These are phyloP conservation scores for Barbus barbus DNA, from an alignment of 2,113 vertebrate genomes.

Conservation along the genomic window DNA sequence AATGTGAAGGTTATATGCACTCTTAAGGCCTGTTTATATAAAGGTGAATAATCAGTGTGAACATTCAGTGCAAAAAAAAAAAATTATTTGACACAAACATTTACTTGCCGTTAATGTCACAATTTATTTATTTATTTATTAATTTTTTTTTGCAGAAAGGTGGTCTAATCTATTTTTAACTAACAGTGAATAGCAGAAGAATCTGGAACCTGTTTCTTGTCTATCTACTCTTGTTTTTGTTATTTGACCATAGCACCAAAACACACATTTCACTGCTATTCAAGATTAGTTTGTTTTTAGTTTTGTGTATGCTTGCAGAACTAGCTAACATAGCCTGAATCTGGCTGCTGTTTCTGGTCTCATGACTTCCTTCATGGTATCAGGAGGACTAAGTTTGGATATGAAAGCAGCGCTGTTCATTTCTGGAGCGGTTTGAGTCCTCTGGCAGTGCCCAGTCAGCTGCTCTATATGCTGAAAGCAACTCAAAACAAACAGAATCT, in stretches of 20 bases:
- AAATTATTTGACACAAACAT: neutral
- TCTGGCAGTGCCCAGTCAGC: neutral
- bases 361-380: neutral
- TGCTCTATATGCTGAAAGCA: neutral
- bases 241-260: too few relatives aligned
- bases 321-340: neutral
- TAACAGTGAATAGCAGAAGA: too few relatives aligned
- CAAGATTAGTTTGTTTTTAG: neutral
- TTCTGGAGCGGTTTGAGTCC: neutral
- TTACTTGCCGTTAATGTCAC: too few relatives aligned
- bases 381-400: neutral
- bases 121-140: too few relatives aligned
- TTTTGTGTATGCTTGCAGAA: neutral
- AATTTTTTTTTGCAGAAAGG: too few relatives aligned
- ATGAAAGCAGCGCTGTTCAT: slow-evolving; percentile 2
- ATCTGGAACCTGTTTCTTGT: too few relatives aligned
- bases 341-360: neutral
- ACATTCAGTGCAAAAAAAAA: neutral
- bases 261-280: neutral
- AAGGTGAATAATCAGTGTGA: neutral
- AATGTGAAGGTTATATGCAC: too few relatives aligned
- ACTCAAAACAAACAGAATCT: slow-evolving; percentile 7
- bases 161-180: too few relatives aligned
- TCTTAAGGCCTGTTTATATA: neutral
- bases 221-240: too few relatives aligned